phyloP scores from a whole-genome alignment of 2,113 vertebrate genomes.

The Australoheros scitulus region DNA sequence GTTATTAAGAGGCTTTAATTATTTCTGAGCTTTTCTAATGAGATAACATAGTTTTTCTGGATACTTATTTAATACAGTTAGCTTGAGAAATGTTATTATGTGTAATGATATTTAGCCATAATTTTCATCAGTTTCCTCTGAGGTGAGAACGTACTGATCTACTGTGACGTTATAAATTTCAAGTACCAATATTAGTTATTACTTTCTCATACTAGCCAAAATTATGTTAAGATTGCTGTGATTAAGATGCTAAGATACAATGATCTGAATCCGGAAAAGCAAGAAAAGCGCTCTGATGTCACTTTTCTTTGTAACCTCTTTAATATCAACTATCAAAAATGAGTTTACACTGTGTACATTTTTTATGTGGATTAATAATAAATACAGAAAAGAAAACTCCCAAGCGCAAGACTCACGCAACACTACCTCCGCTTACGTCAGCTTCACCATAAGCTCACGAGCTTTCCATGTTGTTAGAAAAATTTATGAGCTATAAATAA shows the following conservation, averaged over 20 bases:
- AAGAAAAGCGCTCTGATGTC: not conserved
- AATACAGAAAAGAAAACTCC: not conserved
- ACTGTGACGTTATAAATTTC: constrained; percentile 14
- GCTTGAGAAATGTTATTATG: not conserved
- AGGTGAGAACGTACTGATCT: not conserved
- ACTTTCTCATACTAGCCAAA: not conserved
- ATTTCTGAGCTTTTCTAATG: constrained; percentile 16
- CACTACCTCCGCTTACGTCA: not conserved
- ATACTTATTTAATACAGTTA: not conserved
- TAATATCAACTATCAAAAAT: constrained; percentile 24
- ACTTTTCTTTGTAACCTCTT: not conserved
- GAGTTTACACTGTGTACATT: not conserved
- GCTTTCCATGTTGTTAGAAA: not conserved
- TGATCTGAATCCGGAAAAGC: not conserved
- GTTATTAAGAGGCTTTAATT: not conserved
- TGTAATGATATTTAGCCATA: not conserved
- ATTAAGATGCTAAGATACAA: not conserved
- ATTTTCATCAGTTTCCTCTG: not conserved
- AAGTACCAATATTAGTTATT: not conserved
- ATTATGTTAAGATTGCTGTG: not conserved
- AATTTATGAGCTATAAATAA: not conserved
- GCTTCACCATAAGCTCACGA: not conserved
- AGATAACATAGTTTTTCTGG: not conserved
- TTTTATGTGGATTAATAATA: not conserved
- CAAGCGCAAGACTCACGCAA: not conserved